phyloP scores from a whole-genome alignment of 1,140 invertebrate genomes.

The Cydia fagiglandana region DNA sequence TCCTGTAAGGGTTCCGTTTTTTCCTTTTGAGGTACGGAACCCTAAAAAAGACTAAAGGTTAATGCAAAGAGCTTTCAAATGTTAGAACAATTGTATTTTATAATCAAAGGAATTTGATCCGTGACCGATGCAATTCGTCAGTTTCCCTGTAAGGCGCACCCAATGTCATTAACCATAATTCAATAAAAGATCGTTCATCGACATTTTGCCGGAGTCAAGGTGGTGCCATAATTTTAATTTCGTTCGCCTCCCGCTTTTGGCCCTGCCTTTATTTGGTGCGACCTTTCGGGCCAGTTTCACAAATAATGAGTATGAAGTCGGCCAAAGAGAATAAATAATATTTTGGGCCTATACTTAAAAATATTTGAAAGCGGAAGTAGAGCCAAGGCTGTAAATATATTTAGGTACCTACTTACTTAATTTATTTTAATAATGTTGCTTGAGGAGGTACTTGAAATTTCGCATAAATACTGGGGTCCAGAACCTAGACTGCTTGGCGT shows the following conservation, averaged over 20 bases:
- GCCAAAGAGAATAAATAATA: neutral
- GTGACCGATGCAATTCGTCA: neutral
- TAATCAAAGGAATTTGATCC: neutral
- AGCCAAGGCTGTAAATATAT: neutral
- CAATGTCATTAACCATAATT: constrained; percentile 24
- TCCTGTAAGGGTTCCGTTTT: too few relatives aligned
- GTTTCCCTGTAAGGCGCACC: neutral
- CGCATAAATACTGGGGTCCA: too few relatives aligned
- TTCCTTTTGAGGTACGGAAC: too few relatives aligned
- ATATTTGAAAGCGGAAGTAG: neutral
- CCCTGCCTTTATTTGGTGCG: constrained; percentile 51
- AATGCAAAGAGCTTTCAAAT: neutral
- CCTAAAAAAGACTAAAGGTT: neutral
- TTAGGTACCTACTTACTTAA: neutral
- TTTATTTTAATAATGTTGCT: neutral
- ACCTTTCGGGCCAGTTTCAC: constrained; percentile 52
- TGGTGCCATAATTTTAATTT: constrained; percentile 33
- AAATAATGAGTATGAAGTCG: constrained; percentile 41
- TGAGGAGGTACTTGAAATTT: neutral
- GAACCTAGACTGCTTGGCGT: too few relatives aligned
- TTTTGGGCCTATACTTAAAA: neutral
- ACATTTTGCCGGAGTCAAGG: constrained; percentile 39
- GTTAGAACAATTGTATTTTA: constrained; percentile 1
- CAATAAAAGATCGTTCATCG: constrained; percentile 32
- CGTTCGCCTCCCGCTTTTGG: constrained; percentile 46